Percentiles rank a stretch among this genome's conserved stretches.
phyloP scores from a whole-genome alignment of 2,888 invertebrate genomes.

The Leucophenga maculata region DNA sequence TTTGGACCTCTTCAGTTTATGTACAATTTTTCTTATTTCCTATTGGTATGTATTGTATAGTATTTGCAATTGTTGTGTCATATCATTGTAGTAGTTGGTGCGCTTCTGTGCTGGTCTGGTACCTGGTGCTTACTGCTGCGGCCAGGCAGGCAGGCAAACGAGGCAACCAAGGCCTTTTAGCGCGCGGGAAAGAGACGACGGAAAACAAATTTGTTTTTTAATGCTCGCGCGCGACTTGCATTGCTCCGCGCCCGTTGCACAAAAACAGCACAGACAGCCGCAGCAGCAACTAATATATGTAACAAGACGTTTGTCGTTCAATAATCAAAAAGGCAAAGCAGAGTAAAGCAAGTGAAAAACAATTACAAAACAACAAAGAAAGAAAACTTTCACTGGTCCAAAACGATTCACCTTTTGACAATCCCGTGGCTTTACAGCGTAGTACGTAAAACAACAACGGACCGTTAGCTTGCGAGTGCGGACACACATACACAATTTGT shows the following conservation, averaged over 20 bases:
- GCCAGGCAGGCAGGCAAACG: neutral
- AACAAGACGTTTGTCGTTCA: constrained; percentile 17
- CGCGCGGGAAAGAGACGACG: constrained; percentile 14
- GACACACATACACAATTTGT: constrained; percentile 38
- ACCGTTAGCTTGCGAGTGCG: constrained; percentile 40
- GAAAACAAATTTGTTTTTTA: constrained; percentile 1
- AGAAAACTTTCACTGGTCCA: constrained; percentile 54
- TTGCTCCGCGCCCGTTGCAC: constrained; percentile 37
- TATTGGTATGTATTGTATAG: neutral
- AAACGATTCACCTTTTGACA: constrained; percentile 32
- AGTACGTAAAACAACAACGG: constrained; percentile 39
- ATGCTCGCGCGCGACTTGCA: constrained; percentile 19
- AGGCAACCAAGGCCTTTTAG: neutral
- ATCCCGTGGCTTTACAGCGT: constrained; percentile 29
- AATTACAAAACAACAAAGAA: constrained; percentile 59
- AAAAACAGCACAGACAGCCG: constrained; percentile 45
- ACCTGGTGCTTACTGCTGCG: constrained; percentile 13
- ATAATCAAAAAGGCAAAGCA: constrained; percentile 9
- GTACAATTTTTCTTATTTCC: constrained; percentile 49
- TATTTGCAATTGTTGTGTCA: too few species aligned
- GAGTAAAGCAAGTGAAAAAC: constrained; percentile 44
- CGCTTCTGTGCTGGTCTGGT: constrained; percentile 1
- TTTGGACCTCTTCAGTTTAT: constrained; percentile 42
- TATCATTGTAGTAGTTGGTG: constrained; percentile 1
- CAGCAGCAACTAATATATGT: constrained; percentile 35